A percentile compares a stretch with the other conserved stretches of the same genome.
Conservation (phyloP, 2,888 invertebrate genomes). For the Dione juno region DNA sequence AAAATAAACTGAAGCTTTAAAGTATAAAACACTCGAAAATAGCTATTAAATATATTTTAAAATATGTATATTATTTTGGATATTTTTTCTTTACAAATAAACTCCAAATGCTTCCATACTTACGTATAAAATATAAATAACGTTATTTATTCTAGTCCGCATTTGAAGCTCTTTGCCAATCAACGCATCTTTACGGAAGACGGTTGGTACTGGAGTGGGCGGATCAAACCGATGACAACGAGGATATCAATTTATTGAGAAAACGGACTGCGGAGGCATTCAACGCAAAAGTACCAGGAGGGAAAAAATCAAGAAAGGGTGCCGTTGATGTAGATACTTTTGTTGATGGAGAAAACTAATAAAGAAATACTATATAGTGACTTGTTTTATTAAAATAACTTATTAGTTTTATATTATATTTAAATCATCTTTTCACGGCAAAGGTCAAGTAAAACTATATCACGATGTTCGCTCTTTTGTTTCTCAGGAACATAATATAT, state of each 20-base stretch:
- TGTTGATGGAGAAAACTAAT: conserved; percentile 61
- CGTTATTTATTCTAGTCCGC: conserved; percentile 91
- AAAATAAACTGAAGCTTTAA: too few species aligned
- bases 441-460: too few species aligned
- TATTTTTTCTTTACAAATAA: too few species aligned
- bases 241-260: conserved; percentile 90
- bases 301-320: conserved; percentile 76
- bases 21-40: too few species aligned
- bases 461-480: too few species aligned
- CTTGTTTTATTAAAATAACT: not conserved
- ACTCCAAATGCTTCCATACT: too few species aligned
- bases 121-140: too few species aligned
- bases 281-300: conserved; percentile 70
- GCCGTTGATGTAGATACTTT: conserved; percentile 74
- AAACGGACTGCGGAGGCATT: conserved; percentile 90
- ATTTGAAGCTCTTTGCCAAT: conserved; percentile 95
- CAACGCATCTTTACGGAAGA: conserved; percentile 98
- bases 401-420: not conserved
- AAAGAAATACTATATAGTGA: conserved; percentile 37
- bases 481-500: too few species aligned
- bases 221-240: conserved; percentile 85
- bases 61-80: too few species aligned
- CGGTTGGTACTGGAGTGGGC: conserved; percentile 98
- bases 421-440: not conserved
- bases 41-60: too few species aligned